A percentile compares a stretch with the other conserved stretches of the same genome.
phyloP scores from a whole-genome alignment of 2,113 vertebrate genomes.

The Crotophaga sulcirostris region DNA sequence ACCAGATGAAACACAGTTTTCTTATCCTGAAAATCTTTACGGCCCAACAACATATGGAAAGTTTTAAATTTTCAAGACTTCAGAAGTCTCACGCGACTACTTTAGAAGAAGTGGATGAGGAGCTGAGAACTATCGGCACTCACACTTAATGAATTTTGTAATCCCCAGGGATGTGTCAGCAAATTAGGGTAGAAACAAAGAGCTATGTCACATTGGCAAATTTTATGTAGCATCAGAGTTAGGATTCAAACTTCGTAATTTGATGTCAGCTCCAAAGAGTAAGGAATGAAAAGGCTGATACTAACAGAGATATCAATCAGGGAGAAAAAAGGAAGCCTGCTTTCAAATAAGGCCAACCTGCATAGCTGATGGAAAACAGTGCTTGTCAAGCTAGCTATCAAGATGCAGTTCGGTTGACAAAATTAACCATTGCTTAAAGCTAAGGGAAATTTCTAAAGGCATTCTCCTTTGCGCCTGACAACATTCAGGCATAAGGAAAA shows the following conservation, averaged over 20 bases:
- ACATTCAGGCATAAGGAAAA: neutral
- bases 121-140: rapidly evolving
- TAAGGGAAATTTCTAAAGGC: neutral
- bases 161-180: neutral
- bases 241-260: rapidly evolving
- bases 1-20: neutral
- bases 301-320: neutral
- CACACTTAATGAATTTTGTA: neutral
- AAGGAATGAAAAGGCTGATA: neutral
- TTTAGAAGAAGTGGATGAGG: neutral
- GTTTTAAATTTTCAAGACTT: neutral
- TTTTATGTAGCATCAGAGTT: neutral
- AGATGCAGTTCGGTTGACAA: neutral
- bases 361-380: neutral
- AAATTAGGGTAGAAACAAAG: neutral
- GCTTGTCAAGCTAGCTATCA: neutral
- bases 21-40: neutral
- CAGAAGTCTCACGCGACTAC: neutral
- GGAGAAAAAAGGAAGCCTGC: neutral
- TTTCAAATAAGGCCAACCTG: neutral
- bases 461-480: neutral
- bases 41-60: neutral
- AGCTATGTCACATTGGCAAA: rapidly evolving
- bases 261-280: neutral
- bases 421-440: neutral